Evolutionary conservation across 2,888 invertebrate genomes (phyloP).

Genomic region (Rhamnusium bicolor): DNA sequence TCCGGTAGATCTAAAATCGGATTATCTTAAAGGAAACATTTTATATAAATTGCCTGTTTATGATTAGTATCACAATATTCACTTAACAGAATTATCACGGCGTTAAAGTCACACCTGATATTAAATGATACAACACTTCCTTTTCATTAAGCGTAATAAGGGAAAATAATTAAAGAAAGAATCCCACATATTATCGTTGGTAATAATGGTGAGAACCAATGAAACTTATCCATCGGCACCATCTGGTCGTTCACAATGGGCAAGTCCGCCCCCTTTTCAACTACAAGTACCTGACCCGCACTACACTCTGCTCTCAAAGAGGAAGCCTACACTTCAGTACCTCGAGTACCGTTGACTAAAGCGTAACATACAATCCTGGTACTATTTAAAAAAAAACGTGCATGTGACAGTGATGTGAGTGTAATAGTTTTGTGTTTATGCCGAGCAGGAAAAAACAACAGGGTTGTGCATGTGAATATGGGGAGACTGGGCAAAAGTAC

Average conservation of each 20-base stretch:
- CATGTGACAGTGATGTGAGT: slow-evolving; percentile 29
- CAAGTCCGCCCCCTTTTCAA: slow-evolving; percentile 34
- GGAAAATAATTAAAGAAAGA: not conserved
- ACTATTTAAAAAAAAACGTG: slow-evolving; percentile 8
- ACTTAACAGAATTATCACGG: not conserved
- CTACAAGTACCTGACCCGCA: slow-evolving; percentile 52
- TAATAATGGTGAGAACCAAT: not conserved
- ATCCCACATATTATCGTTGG: not conserved
- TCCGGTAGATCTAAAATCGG: no score
- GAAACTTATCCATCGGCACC: not conserved
- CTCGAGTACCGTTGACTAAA: slow-evolving; percentile 25
- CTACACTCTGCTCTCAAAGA: slow-evolving; percentile 43
- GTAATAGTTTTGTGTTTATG: not conserved
- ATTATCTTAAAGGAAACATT: not conserved
- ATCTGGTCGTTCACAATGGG: not conserved
- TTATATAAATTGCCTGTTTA: no score
- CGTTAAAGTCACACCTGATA: not conserved
- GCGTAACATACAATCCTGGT: not conserved
- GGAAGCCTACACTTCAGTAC: slow-evolving; percentile 41
- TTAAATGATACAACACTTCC: not conserved
- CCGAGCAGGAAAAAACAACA: not conserved
- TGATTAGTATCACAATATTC: not conserved
- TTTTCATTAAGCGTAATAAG: not conserved
- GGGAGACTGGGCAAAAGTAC: slow-evolving; percentile 72
- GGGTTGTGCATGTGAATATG: slow-evolving; percentile 63